Evolutionary conservation across 2,888 invertebrate genomes (phyloP).

Genomic region (Eurois occulta): DNA sequence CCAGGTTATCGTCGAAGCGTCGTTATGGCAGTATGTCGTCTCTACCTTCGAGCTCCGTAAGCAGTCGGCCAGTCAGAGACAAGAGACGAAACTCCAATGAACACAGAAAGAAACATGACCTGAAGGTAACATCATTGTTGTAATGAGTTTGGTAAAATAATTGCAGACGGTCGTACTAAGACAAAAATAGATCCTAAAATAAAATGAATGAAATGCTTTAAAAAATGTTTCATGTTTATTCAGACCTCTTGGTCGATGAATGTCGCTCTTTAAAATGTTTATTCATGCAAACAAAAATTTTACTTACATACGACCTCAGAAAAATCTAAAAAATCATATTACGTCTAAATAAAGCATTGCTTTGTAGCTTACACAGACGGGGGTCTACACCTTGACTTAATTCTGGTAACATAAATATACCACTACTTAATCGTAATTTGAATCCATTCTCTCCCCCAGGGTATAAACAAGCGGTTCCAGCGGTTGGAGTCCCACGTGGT

Average conservation of each 20-base stretch:
- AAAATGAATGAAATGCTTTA: too few species aligned
- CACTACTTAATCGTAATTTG: neutral
- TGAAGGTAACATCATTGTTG: conserved; percentile 84
- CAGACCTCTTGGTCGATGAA: neutral
- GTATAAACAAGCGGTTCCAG: conserved; percentile 96
- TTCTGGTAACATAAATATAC: neutral
- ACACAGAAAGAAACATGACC: conserved; percentile 93
- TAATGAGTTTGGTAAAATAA: neutral
- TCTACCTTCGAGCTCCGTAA: conserved; percentile 95
- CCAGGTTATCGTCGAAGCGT: conserved; percentile 87
- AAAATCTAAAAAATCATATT: too few species aligned
- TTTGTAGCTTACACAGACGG: neutral
- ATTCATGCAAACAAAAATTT: too few species aligned
- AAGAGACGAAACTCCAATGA: conserved; percentile 92
- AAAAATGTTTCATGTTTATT: neutral
- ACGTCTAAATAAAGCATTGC: too few species aligned
- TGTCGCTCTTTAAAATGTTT: too few species aligned
- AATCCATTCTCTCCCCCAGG: conserved; percentile 83
- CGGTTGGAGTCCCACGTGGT: conserved; percentile 97
- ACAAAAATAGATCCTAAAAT: neutral
- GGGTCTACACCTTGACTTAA: neutral
- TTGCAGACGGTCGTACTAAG: neutral
- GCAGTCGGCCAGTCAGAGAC: conserved; percentile 94
- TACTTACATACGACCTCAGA: neutral
- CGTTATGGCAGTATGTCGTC: conserved; percentile 96